Base-by-base conservation (phyloP, 2,888 invertebrate species). In the Melipona bicolor region DNA sequence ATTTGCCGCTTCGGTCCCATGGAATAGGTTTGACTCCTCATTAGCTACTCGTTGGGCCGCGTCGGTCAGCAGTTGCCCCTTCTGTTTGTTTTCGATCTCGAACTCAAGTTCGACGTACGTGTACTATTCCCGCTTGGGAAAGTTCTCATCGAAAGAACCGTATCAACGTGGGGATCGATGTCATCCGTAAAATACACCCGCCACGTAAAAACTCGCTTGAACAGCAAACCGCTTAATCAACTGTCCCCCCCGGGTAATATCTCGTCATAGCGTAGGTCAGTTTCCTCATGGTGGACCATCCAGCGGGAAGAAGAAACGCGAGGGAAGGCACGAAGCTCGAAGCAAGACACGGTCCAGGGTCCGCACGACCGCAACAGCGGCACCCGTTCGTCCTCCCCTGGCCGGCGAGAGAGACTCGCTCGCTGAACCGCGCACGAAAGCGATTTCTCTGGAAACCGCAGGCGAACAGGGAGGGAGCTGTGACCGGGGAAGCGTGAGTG, bases 361-460 rank as follows among this genome's bases (percentile, higher is more conserved):
- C 62, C 17, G 61, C 50, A 36, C 36, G 21, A 56, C 56, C 56
- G 56, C 56, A n/a, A 36, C 27, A 54, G 54, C 54, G 54, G 54
- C 54, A 54, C 21, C 56, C 36, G 36, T 36, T 36, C 36, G n/a
- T n/a, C 56, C n/a, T 56, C 56, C 56, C 56, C 61, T 24, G 24
- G 61, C 17, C 24, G 24, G 24, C 17, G 24, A 61, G 52, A 52
- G 65, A 49, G 27, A 62, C 65, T 72, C 77, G 72, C 72, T 65
- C 64, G 71, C 21, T 77, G 79, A 65, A 77, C 65, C 81, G 67
- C 67, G 49, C 67, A 32, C 67, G 67, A 72, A 79, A 79, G 67
- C 61, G 80, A 81, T 73, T 81, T 73, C 79, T 81, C 81, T 72
- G 72, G 72, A 79, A 79, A 81, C 72, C 81, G 68, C 81, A 81